Percentiles rank a stretch among this genome's conserved stretches.
These are phyloP conservation scores for Papilio xuthus DNA, from an alignment of 1,140 invertebrate genomes.

Conservation along the genomic window DNA sequence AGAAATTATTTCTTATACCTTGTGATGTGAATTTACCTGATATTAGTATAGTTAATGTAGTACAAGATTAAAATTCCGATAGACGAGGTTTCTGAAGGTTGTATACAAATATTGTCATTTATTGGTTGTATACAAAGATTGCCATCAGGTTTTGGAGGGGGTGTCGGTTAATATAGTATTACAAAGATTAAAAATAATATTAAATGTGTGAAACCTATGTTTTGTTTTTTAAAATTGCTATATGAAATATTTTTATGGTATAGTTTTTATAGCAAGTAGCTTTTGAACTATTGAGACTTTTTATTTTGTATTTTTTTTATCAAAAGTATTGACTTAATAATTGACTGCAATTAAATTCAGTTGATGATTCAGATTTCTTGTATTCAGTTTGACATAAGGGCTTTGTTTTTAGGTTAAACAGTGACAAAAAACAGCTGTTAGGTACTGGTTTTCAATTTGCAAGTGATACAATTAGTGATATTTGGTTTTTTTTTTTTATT, in stretches of 20 bases:
- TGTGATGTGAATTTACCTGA: slow-evolving; percentile 36
- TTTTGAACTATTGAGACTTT: no score
- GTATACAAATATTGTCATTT: not conserved
- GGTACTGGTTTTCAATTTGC: not conserved
- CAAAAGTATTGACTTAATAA: not conserved
- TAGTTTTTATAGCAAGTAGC: no score
- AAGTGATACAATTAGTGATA: not conserved
- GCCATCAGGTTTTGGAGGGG: not conserved
- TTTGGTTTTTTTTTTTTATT: not conserved
- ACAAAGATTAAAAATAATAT: not conserved
- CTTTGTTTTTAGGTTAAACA: not conserved
- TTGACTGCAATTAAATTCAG: not conserved
- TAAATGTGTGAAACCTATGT: not conserved
- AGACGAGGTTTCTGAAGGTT: not conserved
- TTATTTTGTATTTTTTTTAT: no score
- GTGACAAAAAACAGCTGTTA: not conserved
- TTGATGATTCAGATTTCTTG: not conserved
- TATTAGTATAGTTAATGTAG: slow-evolving; percentile 22
- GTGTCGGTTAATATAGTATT: not conserved
- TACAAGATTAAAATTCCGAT: not conserved
- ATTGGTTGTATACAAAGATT: slow-evolving; percentile 1
- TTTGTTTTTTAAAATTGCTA: not conserved
- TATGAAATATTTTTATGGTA: not conserved
- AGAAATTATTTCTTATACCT: slow-evolving; percentile 7
- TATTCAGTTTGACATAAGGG: not conserved